Percentiles rank a stretch among this genome's conserved stretches.
Conservation (phyloP, 2,797 vertebrate species). For the Coilia nasus region DNA sequence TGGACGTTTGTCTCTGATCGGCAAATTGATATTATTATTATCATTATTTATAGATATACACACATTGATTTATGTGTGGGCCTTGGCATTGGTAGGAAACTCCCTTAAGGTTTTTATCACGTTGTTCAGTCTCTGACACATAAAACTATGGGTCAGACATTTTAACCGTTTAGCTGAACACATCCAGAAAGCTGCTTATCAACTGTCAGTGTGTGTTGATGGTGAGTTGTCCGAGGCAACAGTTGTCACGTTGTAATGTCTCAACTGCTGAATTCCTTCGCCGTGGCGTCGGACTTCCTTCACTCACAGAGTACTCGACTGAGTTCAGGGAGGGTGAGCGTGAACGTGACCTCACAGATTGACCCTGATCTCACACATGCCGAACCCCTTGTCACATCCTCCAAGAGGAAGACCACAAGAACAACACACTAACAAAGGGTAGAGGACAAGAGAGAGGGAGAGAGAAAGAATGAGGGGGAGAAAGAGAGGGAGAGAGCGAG, state of each 20-base stretch:
- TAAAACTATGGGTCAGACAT: not conserved
- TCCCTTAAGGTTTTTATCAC: not conserved
- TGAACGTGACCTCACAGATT: not conserved
- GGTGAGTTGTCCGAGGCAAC: slow-evolving; percentile 1
- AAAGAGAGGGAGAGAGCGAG: not conserved
- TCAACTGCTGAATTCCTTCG: not conserved
- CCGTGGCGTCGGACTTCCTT: too few relatives aligned
- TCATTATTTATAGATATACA: not conserved
- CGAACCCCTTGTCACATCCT: slow-evolving; percentile 17
- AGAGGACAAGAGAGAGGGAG: not conserved
- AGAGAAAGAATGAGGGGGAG: not conserved
- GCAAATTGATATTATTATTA: not conserved
- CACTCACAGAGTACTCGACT: not conserved
- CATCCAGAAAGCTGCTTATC: not conserved
- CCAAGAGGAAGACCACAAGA: not conserved
- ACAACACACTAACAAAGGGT: not conserved
- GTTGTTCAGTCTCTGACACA: not conserved
- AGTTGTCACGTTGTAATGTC: not conserved
- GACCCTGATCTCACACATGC: slow-evolving; percentile 9
- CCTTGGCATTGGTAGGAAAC: not conserved
- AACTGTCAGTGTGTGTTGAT: not conserved
- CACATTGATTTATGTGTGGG: not conserved
- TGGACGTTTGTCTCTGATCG: not conserved
- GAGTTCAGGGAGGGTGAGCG: slow-evolving; percentile 14
- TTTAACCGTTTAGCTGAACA: not conserved